Conservation (phyloP, 2,888 invertebrate genomes). For the Athrips mouffetella region DNA sequence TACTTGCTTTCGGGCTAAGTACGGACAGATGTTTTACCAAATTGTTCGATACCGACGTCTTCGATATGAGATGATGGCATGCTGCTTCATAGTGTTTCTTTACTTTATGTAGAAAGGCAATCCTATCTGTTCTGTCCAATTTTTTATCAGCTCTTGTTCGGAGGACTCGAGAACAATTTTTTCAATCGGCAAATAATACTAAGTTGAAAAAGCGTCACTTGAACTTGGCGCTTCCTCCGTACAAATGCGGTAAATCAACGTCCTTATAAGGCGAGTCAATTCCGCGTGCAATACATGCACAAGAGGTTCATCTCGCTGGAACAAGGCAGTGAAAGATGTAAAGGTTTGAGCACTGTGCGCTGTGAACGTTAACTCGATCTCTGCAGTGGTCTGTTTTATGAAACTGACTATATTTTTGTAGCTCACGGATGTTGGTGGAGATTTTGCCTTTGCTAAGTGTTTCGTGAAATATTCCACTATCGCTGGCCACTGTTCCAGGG, state of each 20-base stretch:
- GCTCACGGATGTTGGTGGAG: background rate
- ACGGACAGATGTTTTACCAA: too few species aligned
- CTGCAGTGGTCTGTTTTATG: background rate
- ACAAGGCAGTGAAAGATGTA: constrained; percentile 1
- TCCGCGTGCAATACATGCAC: background rate
- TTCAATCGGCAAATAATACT: background rate
- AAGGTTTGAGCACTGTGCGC: constrained; percentile 3
- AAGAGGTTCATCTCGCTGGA: background rate
- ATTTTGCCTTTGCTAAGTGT: background rate
- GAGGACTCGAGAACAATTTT: background rate
- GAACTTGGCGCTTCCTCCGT: constrained; percentile 3
- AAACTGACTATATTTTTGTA: constrained; percentile 2
- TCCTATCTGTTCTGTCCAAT: background rate
- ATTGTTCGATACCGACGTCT: too few species aligned
- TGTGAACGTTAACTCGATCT: background rate
- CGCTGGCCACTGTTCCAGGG: constrained; percentile 3
- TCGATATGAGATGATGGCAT: too few species aligned
- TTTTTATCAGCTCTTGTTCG: background rate
- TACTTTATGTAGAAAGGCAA: background rate
- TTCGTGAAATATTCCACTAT: constrained; percentile 4
- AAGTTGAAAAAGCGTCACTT: background rate
- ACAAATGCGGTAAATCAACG: constrained; percentile 1
- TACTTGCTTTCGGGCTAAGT: too few species aligned
- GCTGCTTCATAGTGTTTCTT: too few species aligned
- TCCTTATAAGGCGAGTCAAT: background rate